These are phyloP conservation scores for Actinia tenebrosa DNA, from an alignment of 64 coral and sea anemone genomes.

Conservation along the genomic window DNA sequence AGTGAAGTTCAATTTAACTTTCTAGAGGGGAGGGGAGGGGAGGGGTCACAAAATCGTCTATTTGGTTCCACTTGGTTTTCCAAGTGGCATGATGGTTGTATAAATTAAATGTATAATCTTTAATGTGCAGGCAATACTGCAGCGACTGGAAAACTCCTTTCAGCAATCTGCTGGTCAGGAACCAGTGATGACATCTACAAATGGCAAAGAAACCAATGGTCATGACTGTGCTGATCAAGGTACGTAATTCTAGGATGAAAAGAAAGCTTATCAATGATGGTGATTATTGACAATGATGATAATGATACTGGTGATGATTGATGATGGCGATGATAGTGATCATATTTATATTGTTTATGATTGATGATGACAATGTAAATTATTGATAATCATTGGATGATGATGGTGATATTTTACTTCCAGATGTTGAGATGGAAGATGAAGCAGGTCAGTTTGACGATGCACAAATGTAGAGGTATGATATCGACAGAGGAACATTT, in stretches of 20 bases:
- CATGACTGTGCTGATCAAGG: slow-evolving; percentile 7
- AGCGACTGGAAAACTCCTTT: slow-evolving; percentile 62
- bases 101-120: neutral
- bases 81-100: neutral
- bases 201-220: slow-evolving; percentile 52
- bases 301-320: neutral
- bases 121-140: slow-evolving; percentile 74
- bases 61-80: neutral
- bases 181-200: slow-evolving; percentile 29
- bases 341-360: too few species aligned
- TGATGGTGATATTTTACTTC: neutral
- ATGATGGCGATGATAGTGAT: too few species aligned
- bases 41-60: neutral
- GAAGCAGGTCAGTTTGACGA: slow-evolving; percentile 66
- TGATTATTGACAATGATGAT: neutral
- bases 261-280: neutral
- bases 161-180: slow-evolving; percentile 73
- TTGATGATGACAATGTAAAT: neutral
- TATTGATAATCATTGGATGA: neutral
- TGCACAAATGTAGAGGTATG: neutral
- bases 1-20: neutral
- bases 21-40: too few species aligned
- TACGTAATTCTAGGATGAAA: neutral
- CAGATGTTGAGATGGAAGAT: slow-evolving; percentile 48
- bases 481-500: neutral